A percentile compares a stretch with the other conserved stretches of the same genome.
Evolutionary conservation across 2,797 vertebrate species (phyloP).

Genomic region (Tamandua tetradactyla): DNA sequence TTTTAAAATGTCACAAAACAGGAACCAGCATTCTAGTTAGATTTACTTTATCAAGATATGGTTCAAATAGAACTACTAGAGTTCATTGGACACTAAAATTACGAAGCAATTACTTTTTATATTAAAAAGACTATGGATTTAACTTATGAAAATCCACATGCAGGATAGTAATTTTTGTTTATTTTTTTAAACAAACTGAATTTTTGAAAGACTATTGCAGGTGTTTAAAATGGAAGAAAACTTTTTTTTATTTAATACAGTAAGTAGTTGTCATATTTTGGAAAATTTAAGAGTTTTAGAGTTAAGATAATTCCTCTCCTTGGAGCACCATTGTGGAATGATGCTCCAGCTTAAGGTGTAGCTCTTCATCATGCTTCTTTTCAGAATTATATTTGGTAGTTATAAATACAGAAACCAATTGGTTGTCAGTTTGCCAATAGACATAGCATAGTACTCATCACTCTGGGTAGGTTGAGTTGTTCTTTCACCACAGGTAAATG

Average conservation of each 20-base stretch:
- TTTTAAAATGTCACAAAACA: slow-evolving; percentile 81
- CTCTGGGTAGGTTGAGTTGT: slow-evolving; percentile 81
- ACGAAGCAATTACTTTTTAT: slow-evolving; percentile 78
- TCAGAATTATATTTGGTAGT: slow-evolving; percentile 82
- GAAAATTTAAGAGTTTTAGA: slow-evolving; percentile 84
- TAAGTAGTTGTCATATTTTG: slow-evolving; percentile 83
- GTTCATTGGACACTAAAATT: slow-evolving; percentile 85
- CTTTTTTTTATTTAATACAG: slow-evolving; percentile 82
- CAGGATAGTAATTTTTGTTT: slow-evolving; percentile 84
- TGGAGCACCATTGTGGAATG: slow-evolving; percentile 78
- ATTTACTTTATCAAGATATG: slow-evolving; percentile 76
- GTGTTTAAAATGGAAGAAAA: slow-evolving; percentile 83
- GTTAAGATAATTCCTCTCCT: slow-evolving; percentile 85
- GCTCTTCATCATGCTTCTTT: slow-evolving; percentile 80
- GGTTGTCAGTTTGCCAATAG: slow-evolving; percentile 83
- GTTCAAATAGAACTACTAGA: slow-evolving; percentile 82
- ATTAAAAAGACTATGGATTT: slow-evolving; percentile 83
- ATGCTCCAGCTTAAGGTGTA: slow-evolving; percentile 82
- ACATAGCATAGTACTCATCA: slow-evolving; percentile 82
- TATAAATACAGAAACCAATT: slow-evolving; percentile 79
- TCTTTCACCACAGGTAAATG: slow-evolving; percentile 84
- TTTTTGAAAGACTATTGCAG: slow-evolving; percentile 82
- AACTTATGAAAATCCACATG: slow-evolving; percentile 80
- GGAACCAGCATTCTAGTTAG: slow-evolving; percentile 82
- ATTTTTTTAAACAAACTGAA: slow-evolving; percentile 84